Evolutionary conservation across 2,888 invertebrate species (phyloP).

Genomic region (Diaperis boleti): DNA sequence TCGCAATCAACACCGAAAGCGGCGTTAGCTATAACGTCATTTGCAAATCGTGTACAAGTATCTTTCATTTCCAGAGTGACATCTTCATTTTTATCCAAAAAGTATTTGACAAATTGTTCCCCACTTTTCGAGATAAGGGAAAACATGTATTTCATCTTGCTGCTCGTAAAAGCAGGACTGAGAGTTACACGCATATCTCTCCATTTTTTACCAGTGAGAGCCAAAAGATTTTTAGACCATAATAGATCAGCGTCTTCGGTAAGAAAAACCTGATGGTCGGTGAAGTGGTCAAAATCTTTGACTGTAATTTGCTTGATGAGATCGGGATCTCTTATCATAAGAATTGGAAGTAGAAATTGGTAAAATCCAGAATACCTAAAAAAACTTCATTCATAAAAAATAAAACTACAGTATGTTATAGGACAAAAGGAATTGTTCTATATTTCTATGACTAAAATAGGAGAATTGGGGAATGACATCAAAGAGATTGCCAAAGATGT

Average conservation of each 20-base stretch:
- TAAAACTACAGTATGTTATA: too few relatives aligned
- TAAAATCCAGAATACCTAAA: conserved; percentile 54
- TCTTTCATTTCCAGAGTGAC: conserved; percentile 66
- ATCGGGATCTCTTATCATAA: conserved; percentile 71
- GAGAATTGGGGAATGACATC: too few relatives aligned
- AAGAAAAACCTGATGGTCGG: conserved; percentile 61
- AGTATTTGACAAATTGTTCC: conserved; percentile 47
- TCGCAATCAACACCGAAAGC: conserved; percentile 70
- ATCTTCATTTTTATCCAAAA: conserved; percentile 46
- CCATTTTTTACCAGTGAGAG: conserved; percentile 57
- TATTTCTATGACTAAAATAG: too few relatives aligned
- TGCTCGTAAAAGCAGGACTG: conserved; percentile 57
- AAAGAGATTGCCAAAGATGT: too few relatives aligned
- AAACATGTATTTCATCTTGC: conserved; percentile 58
- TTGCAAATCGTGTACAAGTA: conserved; percentile 66
- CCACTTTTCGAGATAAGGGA: conserved; percentile 52
- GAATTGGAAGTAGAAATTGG: conserved; percentile 60
- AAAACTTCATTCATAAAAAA: conserved; percentile 30
- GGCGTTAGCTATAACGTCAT: conserved; percentile 70
- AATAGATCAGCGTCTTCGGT: conserved; percentile 65
- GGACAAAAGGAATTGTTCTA: too few relatives aligned
- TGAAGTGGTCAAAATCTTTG: conserved; percentile 72
- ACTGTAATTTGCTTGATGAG: conserved; percentile 71
- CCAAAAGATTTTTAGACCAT: conserved; percentile 65
- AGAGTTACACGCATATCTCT: conserved; percentile 54